Percentiles rank a stretch among this genome's conserved stretches.
Evolutionary conservation across 2,888 invertebrate species (phyloP).

Genomic region (Cerastis leucographa): DNA sequence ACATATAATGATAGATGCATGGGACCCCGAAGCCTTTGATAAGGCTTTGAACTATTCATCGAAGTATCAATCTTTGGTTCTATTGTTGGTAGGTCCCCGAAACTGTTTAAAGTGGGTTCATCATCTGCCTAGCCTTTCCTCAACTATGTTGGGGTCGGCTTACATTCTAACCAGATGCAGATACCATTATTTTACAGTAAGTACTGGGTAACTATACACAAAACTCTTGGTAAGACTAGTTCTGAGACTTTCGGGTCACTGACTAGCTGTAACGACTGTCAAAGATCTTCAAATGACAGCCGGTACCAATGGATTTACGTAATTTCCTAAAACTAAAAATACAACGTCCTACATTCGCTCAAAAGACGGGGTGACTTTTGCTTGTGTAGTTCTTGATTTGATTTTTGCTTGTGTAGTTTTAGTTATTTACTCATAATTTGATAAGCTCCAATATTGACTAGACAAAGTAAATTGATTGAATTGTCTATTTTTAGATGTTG

Average conservation of each 20-base stretch:
- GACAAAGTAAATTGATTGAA: constrained; percentile 10
- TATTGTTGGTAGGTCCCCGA: constrained; percentile 26
- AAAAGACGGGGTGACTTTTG: constrained; percentile 11
- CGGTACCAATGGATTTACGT: no score
- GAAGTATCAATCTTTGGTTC: constrained; percentile 41
- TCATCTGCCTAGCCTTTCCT: no score
- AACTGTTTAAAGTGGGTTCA: constrained; percentile 4
- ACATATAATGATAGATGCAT: constrained; percentile 73
- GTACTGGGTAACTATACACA: no score
- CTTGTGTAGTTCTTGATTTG: neutral
- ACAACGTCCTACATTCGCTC: neutral
- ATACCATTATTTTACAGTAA: no score
- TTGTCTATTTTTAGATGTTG: neutral
- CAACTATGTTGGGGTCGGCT: no score
- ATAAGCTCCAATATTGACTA: constrained; percentile 19
- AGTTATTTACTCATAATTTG: constrained; percentile 11
- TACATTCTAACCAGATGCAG: no score
- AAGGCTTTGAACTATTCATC: constrained; percentile 75
- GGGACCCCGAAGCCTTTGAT: constrained; percentile 60
- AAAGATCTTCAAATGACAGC: no score
- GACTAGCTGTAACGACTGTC: no score
- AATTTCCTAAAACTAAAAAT: neutral
- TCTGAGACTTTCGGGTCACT: no score
- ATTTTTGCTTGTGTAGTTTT: constrained; percentile 3
- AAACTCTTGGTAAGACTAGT: no score